phyloP scores from a whole-genome alignment of 2,797 vertebrate genomes.

The Poeciliopsis infans region DNA sequence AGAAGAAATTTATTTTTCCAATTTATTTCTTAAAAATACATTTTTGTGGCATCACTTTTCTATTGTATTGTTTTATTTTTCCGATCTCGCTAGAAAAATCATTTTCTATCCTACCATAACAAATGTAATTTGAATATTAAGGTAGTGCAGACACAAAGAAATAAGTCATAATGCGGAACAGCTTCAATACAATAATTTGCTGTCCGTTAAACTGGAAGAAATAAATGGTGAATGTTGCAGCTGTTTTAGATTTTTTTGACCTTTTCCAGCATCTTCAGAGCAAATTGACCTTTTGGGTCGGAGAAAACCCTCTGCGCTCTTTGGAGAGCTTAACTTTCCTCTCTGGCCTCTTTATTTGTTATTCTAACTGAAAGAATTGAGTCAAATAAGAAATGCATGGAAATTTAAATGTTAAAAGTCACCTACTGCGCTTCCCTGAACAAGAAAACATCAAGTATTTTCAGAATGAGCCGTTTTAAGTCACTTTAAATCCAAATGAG shows the following conservation, averaged over 20 bases:
- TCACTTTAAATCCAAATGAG: no score
- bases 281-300: not conserved
- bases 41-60: not conserved
- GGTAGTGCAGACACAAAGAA: not conserved
- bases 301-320: not conserved
- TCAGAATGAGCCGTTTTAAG: no score
- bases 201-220: not conserved
- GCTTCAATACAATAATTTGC: not conserved
- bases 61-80: no score
- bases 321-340: not conserved
- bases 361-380: not conserved
- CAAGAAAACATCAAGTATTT: no score
- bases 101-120: not conserved
- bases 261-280: not conserved
- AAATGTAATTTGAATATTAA: not conserved
- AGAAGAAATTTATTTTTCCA: not conserved
- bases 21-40: not conserved
- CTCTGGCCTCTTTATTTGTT: not conserved
- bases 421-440: no score
- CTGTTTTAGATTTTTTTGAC: not conserved
- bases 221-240: not conserved
- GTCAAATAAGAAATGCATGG: not conserved
- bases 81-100: not conserved
- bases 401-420: conserved; percentile 1
- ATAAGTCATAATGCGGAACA: not conserved